These are phyloP conservation scores for Blastobasis adustella DNA, from an alignment of 2,888 invertebrate species.

Conservation along the genomic window DNA sequence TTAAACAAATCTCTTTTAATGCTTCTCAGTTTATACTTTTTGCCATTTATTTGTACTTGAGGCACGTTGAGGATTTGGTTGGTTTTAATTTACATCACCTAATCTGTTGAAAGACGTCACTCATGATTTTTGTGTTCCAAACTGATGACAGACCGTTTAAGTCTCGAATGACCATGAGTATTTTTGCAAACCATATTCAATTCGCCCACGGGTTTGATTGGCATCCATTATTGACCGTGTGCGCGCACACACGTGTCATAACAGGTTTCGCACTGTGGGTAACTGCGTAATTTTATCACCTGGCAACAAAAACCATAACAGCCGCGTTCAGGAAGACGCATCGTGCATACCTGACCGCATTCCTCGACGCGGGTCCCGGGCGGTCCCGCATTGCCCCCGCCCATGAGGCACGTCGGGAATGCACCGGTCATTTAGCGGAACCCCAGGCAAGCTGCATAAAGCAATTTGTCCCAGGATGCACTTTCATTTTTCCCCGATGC, in stretches of 20 bases:
- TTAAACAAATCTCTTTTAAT: too few relatives aligned
- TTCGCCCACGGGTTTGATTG: too few relatives aligned
- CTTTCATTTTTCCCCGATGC: conserved; percentile 25
- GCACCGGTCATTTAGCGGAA: conserved; percentile 39
- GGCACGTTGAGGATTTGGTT: too few relatives aligned
- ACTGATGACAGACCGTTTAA: background rate
- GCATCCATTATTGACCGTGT: too few relatives aligned
- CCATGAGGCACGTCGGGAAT: conserved; percentile 41
- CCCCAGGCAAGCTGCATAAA: conserved; percentile 28
- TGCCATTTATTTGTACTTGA: too few relatives aligned
- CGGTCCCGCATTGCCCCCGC: conserved; percentile 45
- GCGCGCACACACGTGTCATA: background rate
- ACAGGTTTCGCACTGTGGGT: background rate
- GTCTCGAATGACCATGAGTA: background rate
- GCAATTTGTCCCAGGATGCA: conserved; percentile 17
- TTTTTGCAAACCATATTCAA: too few relatives aligned
- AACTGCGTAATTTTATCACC: background rate
- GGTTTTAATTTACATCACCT: too few relatives aligned
- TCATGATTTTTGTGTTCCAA: background rate
- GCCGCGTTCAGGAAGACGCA: conserved; percentile 32
- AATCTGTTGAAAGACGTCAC: background rate
- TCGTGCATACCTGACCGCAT: conserved; percentile 50
- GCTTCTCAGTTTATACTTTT: too few relatives aligned
- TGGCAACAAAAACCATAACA: conserved; percentile 6
- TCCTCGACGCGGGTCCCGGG: conserved; percentile 38